phyloP scores from a whole-genome alignment of 2,797 vertebrate genomes.

The Antrozous pallidus region DNA sequence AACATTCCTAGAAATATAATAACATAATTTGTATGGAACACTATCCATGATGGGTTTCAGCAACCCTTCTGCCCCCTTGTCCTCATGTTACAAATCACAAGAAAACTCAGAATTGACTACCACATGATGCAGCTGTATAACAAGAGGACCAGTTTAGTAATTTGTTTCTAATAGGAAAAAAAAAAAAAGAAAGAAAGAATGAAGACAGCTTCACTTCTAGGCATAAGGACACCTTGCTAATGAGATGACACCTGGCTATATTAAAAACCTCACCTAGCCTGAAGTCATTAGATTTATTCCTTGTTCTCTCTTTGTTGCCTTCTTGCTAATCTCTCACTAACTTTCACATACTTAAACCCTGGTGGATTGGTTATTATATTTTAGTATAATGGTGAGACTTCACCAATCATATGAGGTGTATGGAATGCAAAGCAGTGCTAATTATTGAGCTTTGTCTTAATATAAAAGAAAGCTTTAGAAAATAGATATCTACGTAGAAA shows the following conservation, averaged over 20 bases:
- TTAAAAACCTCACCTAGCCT: neutral
- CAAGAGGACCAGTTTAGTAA: neutral
- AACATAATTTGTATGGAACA: neutral
- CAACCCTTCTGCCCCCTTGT: neutral
- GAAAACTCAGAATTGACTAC: neutral
- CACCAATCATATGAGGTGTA: neutral
- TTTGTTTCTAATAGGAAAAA: neutral
- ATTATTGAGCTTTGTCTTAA: neutral
- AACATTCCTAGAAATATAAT: neutral
- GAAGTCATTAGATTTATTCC: neutral
- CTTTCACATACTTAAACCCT: neutral
- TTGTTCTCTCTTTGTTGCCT: neutral
- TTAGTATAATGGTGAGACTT: neutral
- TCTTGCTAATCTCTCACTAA: neutral
- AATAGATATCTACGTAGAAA: neutral
- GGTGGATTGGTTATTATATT: neutral
- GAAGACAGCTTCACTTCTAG: neutral
- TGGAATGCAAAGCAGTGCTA: neutral
- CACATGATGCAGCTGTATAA: neutral
- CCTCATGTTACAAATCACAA: neutral
- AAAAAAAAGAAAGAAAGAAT: neutral
- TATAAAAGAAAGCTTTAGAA: neutral
- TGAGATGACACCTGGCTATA: slow-evolving; percentile 23
- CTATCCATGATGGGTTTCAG: neutral
- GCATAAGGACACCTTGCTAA: neutral